Percentiles rank a stretch among this genome's conserved stretches.
These are phyloP conservation scores for Tenebrio molitor DNA, from an alignment of 1,140 invertebrate species.

Conservation along the genomic window DNA sequence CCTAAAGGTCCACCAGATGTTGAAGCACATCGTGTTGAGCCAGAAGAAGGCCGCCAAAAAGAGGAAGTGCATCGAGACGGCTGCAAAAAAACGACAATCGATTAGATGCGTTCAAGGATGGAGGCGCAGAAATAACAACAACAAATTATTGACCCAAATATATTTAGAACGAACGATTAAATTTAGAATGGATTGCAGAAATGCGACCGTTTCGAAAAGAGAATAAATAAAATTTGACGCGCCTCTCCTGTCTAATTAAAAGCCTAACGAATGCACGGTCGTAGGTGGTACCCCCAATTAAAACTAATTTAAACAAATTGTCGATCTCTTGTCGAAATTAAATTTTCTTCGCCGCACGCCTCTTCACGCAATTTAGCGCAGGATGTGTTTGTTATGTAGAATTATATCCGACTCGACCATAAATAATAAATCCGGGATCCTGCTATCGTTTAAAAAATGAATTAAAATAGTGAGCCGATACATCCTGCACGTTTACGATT, in stretches of 20 bases:
- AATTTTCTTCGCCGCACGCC: constrained; percentile 13
- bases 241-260: not conserved
- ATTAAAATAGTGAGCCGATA: not conserved
- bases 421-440: constrained; percentile 9
- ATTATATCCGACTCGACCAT: constrained; percentile 5
- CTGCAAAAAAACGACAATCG: constrained; percentile 73
- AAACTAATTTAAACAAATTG: constrained; percentile 25
- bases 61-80: constrained; percentile 91
- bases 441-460: not conserved
- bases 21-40: constrained; percentile 96
- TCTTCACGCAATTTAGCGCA: constrained; percentile 22
- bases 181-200: not conserved
- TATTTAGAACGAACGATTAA: not conserved
- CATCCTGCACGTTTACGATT: not conserved
- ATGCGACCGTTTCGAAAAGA: no score
- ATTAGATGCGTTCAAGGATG: not conserved
- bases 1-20: constrained; percentile 94
- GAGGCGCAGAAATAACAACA: constrained; percentile 1
- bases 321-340: not conserved
- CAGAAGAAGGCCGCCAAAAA: constrained; percentile 96
- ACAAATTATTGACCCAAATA: constrained; percentile 22
- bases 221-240: no score
- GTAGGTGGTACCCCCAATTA: constrained; percentile 4
- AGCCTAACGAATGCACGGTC: not conserved
- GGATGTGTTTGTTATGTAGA: constrained; percentile 24